phyloP scores from a whole-genome alignment of 2,113 vertebrate genomes.

The Brachyhypopomus gauderio region DNA sequence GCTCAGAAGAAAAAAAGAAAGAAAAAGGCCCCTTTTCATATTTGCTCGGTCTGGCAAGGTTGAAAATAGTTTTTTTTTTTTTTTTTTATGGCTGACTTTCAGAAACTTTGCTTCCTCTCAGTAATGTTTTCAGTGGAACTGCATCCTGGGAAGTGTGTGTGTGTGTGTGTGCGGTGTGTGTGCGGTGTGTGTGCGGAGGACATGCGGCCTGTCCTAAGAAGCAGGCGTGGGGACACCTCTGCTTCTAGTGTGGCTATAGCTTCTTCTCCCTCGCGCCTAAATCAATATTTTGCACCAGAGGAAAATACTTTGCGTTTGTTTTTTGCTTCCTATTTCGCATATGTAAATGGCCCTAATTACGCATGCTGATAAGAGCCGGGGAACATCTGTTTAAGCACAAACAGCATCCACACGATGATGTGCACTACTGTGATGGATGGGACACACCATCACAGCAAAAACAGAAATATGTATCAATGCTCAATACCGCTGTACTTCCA shows the following conservation, averaged over 20 bases:
- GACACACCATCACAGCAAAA: conserved; percentile 63
- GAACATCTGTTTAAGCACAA: conserved; percentile 76
- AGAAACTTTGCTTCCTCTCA: not conserved
- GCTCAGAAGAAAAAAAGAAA: conserved; percentile 8
- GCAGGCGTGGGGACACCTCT: not conserved
- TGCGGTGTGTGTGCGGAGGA: not conserved
- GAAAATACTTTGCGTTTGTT: conserved; percentile 57
- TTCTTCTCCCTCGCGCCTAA: conserved; percentile 3
- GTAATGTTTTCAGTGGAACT: conserved; percentile 4
- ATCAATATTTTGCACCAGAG: conserved; percentile 66
- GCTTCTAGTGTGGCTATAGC: not conserved
- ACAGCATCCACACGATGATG: conserved; percentile 68
- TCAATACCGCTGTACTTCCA: not conserved
- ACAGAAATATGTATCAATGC: conserved; percentile 42
- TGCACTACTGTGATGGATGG: conserved; percentile 69
- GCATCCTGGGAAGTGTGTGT: not conserved
- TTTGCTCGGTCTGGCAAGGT: conserved; percentile 9
- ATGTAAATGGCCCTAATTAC: conserved; percentile 79
- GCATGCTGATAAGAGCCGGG: conserved; percentile 77
- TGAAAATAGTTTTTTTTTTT: conserved; percentile 5
- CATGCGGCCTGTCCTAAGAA: not conserved
- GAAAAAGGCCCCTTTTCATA: conserved; percentile 16
- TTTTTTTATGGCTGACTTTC: conserved; percentile 19
- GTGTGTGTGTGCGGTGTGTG: not conserved
- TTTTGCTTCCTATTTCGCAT: conserved; percentile 64